phyloP scores from a whole-genome alignment of 2,797 vertebrate genomes.

The Morelia viridis region DNA sequence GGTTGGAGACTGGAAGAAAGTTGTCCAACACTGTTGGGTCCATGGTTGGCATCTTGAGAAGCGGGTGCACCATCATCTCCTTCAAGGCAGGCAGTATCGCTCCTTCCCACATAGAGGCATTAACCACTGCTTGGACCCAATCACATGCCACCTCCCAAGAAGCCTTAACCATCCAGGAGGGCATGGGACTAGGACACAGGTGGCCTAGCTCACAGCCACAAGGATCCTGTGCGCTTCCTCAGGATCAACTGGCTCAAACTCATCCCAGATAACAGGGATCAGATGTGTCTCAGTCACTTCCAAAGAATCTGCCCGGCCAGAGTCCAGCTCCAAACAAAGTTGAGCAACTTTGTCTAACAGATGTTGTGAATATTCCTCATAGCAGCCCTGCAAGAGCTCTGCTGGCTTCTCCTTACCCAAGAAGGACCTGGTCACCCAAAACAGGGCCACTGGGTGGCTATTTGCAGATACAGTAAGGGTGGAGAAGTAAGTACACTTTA shows the following conservation, averaged over 20 bases:
- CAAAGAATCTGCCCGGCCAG: neutral
- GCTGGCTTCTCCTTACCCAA: neutral
- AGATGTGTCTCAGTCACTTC: neutral
- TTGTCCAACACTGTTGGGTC: neutral
- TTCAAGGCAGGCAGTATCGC: neutral
- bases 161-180: neutral
- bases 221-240: neutral
- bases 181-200: neutral
- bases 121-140: neutral
- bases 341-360: neutral
- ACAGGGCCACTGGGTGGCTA: neutral
- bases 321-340: neutral
- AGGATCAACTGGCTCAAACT: neutral
- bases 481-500: neutral
- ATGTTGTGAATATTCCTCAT: neutral
- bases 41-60: neutral
- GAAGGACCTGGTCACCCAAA: neutral
- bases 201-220: neutral
- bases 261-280: neutral
- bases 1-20: neutral
- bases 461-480: neutral
- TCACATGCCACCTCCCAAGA: neutral
- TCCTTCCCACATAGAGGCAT: neutral
- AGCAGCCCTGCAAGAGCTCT: neutral
- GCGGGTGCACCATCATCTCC: neutral